These are phyloP conservation scores for Eupsilia transversa DNA, from an alignment of 2,888 invertebrate genomes.

Conservation along the genomic window DNA sequence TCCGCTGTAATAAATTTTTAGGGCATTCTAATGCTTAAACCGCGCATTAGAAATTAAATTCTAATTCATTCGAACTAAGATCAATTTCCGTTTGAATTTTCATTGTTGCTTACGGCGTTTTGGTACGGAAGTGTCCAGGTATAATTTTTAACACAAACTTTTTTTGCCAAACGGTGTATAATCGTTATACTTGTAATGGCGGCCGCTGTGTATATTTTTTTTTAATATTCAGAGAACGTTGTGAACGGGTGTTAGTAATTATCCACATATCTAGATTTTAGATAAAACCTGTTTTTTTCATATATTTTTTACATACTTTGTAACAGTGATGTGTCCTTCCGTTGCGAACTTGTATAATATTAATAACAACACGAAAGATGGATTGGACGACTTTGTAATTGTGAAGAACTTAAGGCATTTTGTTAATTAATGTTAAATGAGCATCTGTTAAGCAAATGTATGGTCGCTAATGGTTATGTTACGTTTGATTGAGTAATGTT, in stretches of 20 bases:
- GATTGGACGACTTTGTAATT: constrained; percentile 50
- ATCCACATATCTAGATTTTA: constrained; percentile 86
- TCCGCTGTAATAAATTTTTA: constrained; percentile 79
- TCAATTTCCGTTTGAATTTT: constrained; percentile 40
- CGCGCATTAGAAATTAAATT: constrained; percentile 59
- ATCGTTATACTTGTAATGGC: constrained; percentile 85
- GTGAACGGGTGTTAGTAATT: constrained; percentile 85
- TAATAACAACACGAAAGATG: constrained; percentile 68
- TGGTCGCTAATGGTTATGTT: constrained; percentile 43
- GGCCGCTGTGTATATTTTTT: constrained; percentile 73
- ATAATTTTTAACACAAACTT: constrained; percentile 86
- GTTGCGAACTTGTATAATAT: constrained; percentile 66
- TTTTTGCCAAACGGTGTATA: constrained; percentile 83
- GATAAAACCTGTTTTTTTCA: constrained; percentile 78
- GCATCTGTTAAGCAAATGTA: constrained; percentile 62
- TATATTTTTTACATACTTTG: constrained; percentile 78
- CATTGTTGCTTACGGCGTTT: constrained; percentile 65
- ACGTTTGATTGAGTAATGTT: constrained; percentile 37
- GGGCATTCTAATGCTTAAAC: constrained; percentile 74
- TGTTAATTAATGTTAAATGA: constrained; percentile 59
- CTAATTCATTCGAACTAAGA: constrained; percentile 20
- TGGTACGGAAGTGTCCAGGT: constrained; percentile 51
- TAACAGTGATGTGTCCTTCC: constrained; percentile 82
- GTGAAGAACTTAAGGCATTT: constrained; percentile 49
- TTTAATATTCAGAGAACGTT: constrained; percentile 83